These are phyloP conservation scores for Hoplostethus mediterraneus DNA, from an alignment of 2,797 vertebrate genomes.

Conservation along the genomic window DNA sequence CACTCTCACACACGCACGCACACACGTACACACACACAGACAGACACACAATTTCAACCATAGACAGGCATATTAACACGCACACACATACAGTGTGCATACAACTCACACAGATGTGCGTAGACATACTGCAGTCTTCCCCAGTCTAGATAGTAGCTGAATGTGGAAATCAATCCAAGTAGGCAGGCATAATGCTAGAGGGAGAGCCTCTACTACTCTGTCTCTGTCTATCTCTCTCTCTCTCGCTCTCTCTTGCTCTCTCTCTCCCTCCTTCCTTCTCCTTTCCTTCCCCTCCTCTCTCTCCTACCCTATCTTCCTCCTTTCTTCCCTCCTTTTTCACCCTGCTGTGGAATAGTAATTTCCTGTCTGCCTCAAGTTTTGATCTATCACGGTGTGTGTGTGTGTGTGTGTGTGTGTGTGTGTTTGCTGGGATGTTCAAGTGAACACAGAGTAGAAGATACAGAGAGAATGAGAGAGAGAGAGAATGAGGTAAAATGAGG, in stretches of 20 bases:
- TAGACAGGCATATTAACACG: too few relatives aligned
- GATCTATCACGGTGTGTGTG: constrained; percentile 23
- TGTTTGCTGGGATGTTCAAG: constrained; percentile 14
- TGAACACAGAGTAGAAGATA: constrained; percentile 16
- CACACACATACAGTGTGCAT: constrained; percentile 3
- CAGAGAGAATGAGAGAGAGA: neutral
- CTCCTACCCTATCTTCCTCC: neutral
- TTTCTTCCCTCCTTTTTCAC: constrained; percentile 10
- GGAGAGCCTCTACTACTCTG: neutral
- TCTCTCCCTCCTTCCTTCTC: constrained; percentile 5
- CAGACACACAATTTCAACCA: neutral
- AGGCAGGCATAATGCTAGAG: constrained; percentile 38
- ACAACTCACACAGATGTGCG: constrained; percentile 25
- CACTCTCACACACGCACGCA: too few relatives aligned
- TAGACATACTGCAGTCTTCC: constrained; percentile 12
- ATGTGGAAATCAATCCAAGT: constrained; percentile 34
- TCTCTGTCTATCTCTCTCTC: neutral
- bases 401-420: constrained; percentile 6
- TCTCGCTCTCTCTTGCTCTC: neutral
- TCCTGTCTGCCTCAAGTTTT: constrained; percentile 37
- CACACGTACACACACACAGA: neutral
- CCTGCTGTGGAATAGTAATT: constrained; percentile 40
- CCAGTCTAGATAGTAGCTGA: constrained; percentile 24
- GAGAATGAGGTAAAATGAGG: neutral
- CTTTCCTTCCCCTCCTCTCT: neutral